These are phyloP conservation scores for Tribolium castaneum DNA, from an alignment of 1,140 invertebrate species.

Conservation along the genomic window DNA sequence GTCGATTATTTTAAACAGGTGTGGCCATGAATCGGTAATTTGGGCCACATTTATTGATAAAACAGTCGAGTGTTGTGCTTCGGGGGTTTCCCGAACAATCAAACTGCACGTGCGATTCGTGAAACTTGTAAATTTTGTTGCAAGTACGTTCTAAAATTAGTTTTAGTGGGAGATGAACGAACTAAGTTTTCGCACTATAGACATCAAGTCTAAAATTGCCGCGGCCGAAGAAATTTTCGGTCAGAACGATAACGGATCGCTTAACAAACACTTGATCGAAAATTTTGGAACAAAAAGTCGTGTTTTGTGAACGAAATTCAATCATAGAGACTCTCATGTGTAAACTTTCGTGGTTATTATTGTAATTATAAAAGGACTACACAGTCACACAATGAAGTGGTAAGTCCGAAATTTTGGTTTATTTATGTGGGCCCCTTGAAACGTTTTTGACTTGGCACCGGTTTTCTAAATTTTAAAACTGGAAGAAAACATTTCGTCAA, in stretches of 20 bases:
- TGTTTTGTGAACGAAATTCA: background rate
- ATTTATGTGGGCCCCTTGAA: too few species aligned
- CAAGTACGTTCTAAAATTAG: constrained; percentile 34
- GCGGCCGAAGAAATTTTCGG: constrained; percentile 21
- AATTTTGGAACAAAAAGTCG: background rate
- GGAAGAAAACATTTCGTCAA: too few species aligned
- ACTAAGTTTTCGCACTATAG: constrained; percentile 34
- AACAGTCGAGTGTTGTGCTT: background rate
- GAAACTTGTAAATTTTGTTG: constrained; percentile 25
- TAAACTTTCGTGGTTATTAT: background rate
- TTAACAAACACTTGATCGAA: background rate
- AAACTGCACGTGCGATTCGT: background rate
- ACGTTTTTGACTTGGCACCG: too few species aligned
- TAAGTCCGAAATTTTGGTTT: background rate
- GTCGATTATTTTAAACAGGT: background rate
- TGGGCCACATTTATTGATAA: background rate
- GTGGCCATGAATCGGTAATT: background rate
- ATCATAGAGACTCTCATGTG: background rate
- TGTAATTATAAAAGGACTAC: constrained; percentile 3
- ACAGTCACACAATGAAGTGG: constrained; percentile 11
- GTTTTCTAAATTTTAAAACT: too few species aligned
- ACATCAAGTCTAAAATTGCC: constrained; percentile 16
- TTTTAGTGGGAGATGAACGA: constrained; percentile 42
- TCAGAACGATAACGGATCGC: constrained; percentile 27
- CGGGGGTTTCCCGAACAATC: background rate